Evolutionary conservation across 1,140 invertebrate species (phyloP), one percentile per base, ranked within the genome.

Genomic region (Zaprionus africanus): DNA sequence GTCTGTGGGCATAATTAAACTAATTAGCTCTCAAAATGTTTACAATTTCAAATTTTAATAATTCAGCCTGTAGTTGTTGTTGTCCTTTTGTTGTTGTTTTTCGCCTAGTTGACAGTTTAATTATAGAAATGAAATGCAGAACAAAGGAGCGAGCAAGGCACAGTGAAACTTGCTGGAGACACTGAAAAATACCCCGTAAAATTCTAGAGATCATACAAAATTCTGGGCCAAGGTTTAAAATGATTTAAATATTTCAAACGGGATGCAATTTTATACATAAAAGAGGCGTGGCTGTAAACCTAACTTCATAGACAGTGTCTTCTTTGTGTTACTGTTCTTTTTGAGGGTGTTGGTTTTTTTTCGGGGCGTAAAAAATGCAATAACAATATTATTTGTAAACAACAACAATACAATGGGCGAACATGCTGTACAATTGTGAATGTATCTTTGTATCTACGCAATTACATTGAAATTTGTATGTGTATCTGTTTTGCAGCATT

Each of bases 11-110:
- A 69, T 76, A 73, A 84, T 83, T 83, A 65, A 73, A 26, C 72
- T 53, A 84, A 84, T 84, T 83, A 68, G 67, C 57, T 72, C 65
- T 61, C 67, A 43, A 68, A 68, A 74, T 65, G 53, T 26, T 58
- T 77, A 56, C 26, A 49, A 46, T 28, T 51, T 46, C 56, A 56
- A 64, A 41, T 15, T 58, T 46, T 64, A 57, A 79, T 79, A 65
- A 73, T 24, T 62, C 46, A 57, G 13, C 28, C 7, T 22, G 15
- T 28, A 28, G 38, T 75, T 75, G 67, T 74, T 59, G 24, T 65
- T 24, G 66, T 41, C 5, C 5, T 49, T 49, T 58, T 68, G 57
- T 60, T 68, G 15, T n/a, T 5, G 26, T 41, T 41, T 59, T 38
- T 38, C 43, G 6, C 4, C 22, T 64, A 75, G 82, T 56, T 54